phyloP scores from a whole-genome alignment of 1,140 invertebrate genomes.

The Drosophila malerkotliana region DNA sequence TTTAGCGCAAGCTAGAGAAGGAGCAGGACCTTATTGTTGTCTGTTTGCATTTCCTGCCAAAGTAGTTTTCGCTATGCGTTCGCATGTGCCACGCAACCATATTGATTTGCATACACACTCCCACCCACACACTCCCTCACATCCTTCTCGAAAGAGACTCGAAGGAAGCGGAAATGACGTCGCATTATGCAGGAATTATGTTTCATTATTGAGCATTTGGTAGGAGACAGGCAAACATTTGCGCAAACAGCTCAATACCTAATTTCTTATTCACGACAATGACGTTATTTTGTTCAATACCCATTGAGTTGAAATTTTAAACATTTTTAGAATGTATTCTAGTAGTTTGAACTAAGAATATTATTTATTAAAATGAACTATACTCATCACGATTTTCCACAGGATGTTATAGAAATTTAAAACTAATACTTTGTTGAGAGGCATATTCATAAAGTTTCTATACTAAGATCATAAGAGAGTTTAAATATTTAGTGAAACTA shows the following conservation, averaged over 20 bases:
- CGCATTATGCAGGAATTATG: slow-evolving; percentile 21
- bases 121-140: neutral
- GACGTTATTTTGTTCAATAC: neutral
- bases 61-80: slow-evolving; percentile 60
- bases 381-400: too few relatives aligned
- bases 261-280: neutral
- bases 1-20: neutral
- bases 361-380: too few relatives aligned
- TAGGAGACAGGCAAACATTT: slow-evolving; percentile 13
- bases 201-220: slow-evolving; percentile 12
- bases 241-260: neutral
- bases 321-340: too few relatives aligned
- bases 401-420: too few relatives aligned
- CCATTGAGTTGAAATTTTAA: neutral
- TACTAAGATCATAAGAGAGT: too few relatives aligned
- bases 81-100: slow-evolving; percentile 36
- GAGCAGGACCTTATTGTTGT: slow-evolving; percentile 8
- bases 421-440: too few relatives aligned
- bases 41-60: slow-evolving; percentile 50
- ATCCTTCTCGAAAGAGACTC: slow-evolving; percentile 22
- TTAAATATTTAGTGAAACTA: too few relatives aligned
- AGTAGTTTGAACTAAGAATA: too few relatives aligned
- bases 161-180: slow-evolving; percentile 24
- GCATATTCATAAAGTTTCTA: too few relatives aligned
- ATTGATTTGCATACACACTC: slow-evolving; percentile 43